phyloP scores from a whole-genome alignment of 2,113 vertebrate genomes.

The Myrmophylax atrothorax region DNA sequence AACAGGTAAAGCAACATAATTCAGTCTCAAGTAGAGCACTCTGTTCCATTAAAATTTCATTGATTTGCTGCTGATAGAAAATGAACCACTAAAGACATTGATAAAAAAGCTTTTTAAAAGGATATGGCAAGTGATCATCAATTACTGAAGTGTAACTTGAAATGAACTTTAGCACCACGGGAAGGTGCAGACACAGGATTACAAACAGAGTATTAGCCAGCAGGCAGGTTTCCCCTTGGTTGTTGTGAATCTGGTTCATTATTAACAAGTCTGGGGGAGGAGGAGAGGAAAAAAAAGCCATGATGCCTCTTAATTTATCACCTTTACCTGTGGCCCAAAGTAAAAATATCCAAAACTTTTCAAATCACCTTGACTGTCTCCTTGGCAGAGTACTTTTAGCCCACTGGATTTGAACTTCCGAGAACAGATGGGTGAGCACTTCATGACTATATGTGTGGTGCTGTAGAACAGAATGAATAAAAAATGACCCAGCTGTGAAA shows the following conservation, averaged over 20 bases:
- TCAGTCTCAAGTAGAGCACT: constrained; percentile 15
- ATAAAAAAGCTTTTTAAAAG: constrained; percentile 45
- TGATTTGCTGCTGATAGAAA: constrained; percentile 50
- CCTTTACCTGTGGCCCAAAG: neutral
- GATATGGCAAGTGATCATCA: constrained; percentile 50
- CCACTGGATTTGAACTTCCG: neutral
- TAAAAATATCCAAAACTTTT: constrained; percentile 10
- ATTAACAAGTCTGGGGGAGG: neutral
- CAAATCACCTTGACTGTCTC: constrained; percentile 6
- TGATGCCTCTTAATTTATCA: neutral
- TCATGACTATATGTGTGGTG: neutral
- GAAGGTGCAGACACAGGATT: neutral
- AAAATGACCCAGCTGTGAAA: neutral
- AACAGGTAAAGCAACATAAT: constrained; percentile 31
- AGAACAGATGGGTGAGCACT: constrained; percentile 29
- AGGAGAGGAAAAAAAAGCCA: neutral
- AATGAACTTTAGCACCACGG: neutral
- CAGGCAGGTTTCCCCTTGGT: constrained; percentile 1
- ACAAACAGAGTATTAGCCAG: neutral
- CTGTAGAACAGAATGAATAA: constrained; percentile 13
- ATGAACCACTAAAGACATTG: constrained; percentile 43
- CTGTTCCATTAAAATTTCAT: constrained; percentile 43
- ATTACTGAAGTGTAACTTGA: constrained; percentile 31
- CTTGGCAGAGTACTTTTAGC: constrained; percentile 39
- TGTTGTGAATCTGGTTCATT: constrained; percentile 27